A percentile compares a stretch with the other conserved stretches of the same genome.
phyloP scores from a whole-genome alignment of 1,140 invertebrate species.

The Bombus sibiricus region DNA sequence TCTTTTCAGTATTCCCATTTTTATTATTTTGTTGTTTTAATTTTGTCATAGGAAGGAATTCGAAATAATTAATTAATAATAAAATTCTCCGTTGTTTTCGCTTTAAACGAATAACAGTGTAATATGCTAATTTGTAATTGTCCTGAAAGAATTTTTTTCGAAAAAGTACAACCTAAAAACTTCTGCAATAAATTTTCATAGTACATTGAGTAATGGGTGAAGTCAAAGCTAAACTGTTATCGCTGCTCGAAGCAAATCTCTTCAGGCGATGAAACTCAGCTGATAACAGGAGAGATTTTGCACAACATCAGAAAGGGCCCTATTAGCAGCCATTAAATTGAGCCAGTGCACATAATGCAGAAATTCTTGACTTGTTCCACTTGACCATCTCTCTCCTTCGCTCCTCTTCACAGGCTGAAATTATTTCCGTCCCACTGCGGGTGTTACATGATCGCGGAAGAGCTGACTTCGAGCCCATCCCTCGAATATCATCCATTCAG shows the following conservation, averaged over 20 bases:
- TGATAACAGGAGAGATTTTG: background rate
- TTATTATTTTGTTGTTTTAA: background rate
- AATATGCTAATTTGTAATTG: no score
- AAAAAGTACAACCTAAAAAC: no score
- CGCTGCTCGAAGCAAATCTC: no score
- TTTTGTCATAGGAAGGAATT: background rate
- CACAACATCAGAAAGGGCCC: background rate
- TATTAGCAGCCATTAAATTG: constrained; percentile 35
- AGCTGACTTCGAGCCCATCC: constrained; percentile 17
- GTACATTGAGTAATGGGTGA: no score
- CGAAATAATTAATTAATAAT: no score
- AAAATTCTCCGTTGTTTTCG: no score
- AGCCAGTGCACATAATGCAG: constrained; percentile 42
- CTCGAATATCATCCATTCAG: background rate
- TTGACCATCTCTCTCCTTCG: constrained; percentile 40
- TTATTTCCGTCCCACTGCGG: constrained; percentile 50
- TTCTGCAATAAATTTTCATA: no score
- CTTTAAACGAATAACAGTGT: no score
- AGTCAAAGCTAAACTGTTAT: background rate
- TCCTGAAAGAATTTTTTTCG: no score
- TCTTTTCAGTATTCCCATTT: background rate
- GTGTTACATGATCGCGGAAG: constrained; percentile 54
- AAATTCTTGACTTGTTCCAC: constrained; percentile 54
- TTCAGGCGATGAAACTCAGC: background rate
- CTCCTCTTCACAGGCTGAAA: constrained; percentile 24